Evolutionary conservation across 2,888 invertebrate genomes (phyloP), one percentile per base, ranked within the genome.

Genomic region (Sabatieria punctata): DNA sequence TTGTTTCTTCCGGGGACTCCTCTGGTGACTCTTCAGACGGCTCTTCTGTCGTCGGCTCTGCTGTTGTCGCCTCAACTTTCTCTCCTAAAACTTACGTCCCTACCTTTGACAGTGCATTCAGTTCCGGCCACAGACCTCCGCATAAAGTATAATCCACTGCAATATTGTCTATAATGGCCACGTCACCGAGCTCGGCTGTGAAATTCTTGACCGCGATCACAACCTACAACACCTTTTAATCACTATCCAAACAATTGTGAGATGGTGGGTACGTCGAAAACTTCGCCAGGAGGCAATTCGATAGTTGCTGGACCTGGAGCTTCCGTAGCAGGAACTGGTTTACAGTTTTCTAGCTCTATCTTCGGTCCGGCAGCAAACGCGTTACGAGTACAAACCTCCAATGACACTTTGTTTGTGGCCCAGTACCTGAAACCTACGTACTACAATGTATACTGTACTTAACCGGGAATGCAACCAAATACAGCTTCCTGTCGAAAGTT

Each of bases 401-500:
- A 4, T 23, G 27, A 6, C 4, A 42, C 30, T 2, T 11, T 22
- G 15, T 2, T 13, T 11, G 42, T 42, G 8, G 27, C 13, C 42
- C 42, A 42, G 42, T 30, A 13, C 42, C 42, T 42, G 26, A 8
- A n/a, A n/a, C n/a, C n/a, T n/a, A n/a, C n/a, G n/a, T n/a, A n/a
- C n/a, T n/a, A n/a, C n/a, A n/a, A n/a, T n/a, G n/a, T n/a, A n/a
- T n/a, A n/a, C n/a, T n/a, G n/a, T n/a, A n/a, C n/a, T n/a, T n/a
- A n/a, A n/a, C n/a, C n/a, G n/a, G n/a, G n/a, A n/a, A n/a, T n/a
- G n/a, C n/a, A n/a, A n/a, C n/a, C n/a, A n/a, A n/a, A n/a, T n/a
- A n/a, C n/a, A n/a, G n/a, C n/a, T n/a, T n/a, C n/a, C n/a, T n/a
- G n/a, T n/a, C n/a, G n/a, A n/a, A n/a, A n/a, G n/a, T n/a, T n/a